These are phyloP conservation scores for Euphonia xanthogaster DNA, from an alignment of 2,797 vertebrate species.

Conservation along the genomic window DNA sequence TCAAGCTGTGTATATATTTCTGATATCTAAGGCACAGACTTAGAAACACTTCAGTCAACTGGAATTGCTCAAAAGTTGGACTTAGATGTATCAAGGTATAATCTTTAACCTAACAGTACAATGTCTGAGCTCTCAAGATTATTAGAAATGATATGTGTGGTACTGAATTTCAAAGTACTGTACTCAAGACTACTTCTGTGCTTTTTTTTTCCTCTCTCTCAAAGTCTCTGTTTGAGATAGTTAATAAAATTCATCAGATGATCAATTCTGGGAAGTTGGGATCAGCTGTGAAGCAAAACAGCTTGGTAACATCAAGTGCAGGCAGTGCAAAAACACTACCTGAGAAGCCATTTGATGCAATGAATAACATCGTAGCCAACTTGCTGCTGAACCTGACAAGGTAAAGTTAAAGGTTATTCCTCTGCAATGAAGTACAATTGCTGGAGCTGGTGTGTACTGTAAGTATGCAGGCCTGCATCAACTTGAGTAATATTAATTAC, in stretches of 20 bases:
- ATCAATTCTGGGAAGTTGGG: conserved; percentile 77
- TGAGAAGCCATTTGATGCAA: conserved; percentile 91
- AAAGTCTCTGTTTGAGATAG: conserved; percentile 92
- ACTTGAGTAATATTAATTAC: background rate
- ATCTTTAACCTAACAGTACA: background rate
- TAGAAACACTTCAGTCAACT: background rate
- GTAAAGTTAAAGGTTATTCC: conserved; percentile 66
- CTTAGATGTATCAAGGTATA: background rate
- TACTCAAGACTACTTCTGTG: background rate
- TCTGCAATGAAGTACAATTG: background rate
- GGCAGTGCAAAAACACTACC: conserved; percentile 67
- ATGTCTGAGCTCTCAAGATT: background rate
- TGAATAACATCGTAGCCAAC: conserved; percentile 98
- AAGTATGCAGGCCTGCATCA: background rate
- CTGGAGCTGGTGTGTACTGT: background rate
- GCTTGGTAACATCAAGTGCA: conserved; percentile 80
- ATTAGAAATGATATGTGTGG: background rate
- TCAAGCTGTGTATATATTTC: background rate
- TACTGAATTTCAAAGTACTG: background rate
- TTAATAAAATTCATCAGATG: conserved; percentile 89
- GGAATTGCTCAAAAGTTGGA: background rate
- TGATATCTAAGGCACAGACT: background rate
- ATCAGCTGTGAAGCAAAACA: conserved; percentile 79
- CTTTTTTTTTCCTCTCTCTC: background rate
- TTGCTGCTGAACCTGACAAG: conserved; percentile 93